Base-by-base conservation (phyloP, 2,888 invertebrate genomes). In the Ochlodes sylvanus region DNA sequence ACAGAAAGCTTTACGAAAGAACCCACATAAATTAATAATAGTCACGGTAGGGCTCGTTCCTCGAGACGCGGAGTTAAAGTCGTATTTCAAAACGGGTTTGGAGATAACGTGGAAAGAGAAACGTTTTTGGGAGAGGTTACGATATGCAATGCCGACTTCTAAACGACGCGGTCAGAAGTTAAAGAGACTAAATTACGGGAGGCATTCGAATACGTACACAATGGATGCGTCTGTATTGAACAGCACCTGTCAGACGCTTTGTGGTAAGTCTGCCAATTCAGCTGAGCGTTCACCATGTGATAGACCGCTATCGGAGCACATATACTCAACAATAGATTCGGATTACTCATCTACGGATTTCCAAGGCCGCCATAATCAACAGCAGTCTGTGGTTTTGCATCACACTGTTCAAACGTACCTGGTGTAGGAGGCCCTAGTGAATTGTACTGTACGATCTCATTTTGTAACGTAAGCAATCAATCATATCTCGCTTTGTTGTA, bases 111-210 rank as follows among this genome's bases (percentile, higher is more conserved):
- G 97, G 96, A 97, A 97, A 82, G 98, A 98, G 91, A 97, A 97
- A 84, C 95, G 98, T 79, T 99, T 99, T 94, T 98, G 98, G 98
- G 98, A 98, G 87, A 96, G 98, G 85, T 94, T 99, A 79, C 95
- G 97, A 77, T 98, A 97, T 86, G 96, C 97, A 71, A 96, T 98
- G 95, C 98, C 98, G 70, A 95, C 96, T 78, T 96, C 96, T 76
- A 95, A 96, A 84, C 95, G 96, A 73, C 94, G 90, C 83, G 89
- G 92, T 70, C 92, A 93, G 75, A 92, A 93, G 84, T 86, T 91
- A 78, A 91, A 94, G 82, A 93, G 93, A 79, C 92, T 93, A 74
- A 95, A 96, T 82, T 97, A 97, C 82, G 95, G 97, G 74, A 94
- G 96, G 77, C 96, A 96, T 85, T 97, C 97, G 78, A 97, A 97